Evolutionary conservation across 2,888 invertebrate genomes (phyloP), one percentile per base, ranked within the genome.

Genomic region (Noctua janthina): DNA sequence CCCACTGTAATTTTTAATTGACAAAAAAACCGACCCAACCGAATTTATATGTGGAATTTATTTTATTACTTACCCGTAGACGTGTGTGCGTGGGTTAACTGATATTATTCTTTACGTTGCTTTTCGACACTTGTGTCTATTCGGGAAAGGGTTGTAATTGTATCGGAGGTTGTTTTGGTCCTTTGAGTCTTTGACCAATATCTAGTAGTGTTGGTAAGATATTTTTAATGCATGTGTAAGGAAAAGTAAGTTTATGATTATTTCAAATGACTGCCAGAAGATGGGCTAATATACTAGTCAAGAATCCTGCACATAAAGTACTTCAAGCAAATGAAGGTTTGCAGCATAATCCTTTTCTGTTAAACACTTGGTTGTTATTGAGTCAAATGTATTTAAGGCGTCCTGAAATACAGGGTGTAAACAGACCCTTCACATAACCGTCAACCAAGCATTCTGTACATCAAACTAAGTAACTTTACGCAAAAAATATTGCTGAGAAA

Each of bases 1-100:
- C 93, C 92, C 91, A 90, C 92, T 93, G 96, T 97, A 96, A 96
- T 95, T 94, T 95, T 96, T 96, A 96, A 97, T 97, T 96, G 96
- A 96, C 96, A 96, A 96, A 96, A 96, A 96, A 96, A 95, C 91
- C 91, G 94, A 92, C 93, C 94, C 94, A 87, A 87, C 93, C 93
- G 93, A 95, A 94, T 95, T 95, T 96, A 95, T 95, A 95, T 93
- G 93, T 93, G 94, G 95, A 95, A 96, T 96, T 95, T 94, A 96
- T 96, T 96, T 96, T 96, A 96, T 96, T 96, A 94, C 94, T 90
- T 92, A 92, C 90, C 85, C 81, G 84, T 85, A 64, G 8, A 54
- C 56, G 74, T 91, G 93, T 93, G 94, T 94, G 94, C 92, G 95
- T 94, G 94, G 92, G 94, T 86, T 87, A 90, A 89, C 88, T 87